phyloP scores from a whole-genome alignment of 2,888 invertebrate species.

The Cryptus viduatorius region DNA sequence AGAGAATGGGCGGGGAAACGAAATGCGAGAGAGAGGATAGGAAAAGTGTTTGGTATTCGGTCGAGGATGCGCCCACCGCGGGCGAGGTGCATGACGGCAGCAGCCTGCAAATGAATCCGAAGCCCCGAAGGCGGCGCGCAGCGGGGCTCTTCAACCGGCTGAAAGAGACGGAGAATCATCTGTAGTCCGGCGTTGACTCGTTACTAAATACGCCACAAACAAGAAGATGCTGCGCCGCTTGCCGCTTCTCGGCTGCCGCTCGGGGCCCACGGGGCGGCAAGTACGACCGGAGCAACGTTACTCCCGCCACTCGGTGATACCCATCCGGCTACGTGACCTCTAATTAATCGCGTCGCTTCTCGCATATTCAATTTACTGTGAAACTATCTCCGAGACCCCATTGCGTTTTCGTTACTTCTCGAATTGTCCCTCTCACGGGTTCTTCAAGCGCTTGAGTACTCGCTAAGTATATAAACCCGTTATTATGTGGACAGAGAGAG shows the following conservation, averaged over 20 bases:
- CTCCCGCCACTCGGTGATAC: conserved; percentile 43
- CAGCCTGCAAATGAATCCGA: conserved; percentile 79
- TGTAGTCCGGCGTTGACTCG: conserved; percentile 77
- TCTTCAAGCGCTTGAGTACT: conserved; percentile 21
- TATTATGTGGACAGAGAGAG: conserved; percentile 1
- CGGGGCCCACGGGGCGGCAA: conserved; percentile 27
- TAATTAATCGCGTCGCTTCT: conserved; percentile 80
- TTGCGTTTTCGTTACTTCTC: conserved; percentile 1
- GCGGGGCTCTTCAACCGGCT: not conserved
- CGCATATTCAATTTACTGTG: conserved; percentile 70
- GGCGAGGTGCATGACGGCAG: conserved; percentile 73
- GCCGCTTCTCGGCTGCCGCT: not conserved
- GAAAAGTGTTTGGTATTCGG: conserved; percentile 74
- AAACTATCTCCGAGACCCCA: not conserved
- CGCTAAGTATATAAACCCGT: conserved; percentile 14
- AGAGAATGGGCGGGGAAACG: not conserved
- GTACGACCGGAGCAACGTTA: conserved; percentile 41
- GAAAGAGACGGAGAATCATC: conserved; percentile 73
- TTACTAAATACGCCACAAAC: conserved; percentile 80
- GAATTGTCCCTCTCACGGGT: not conserved
- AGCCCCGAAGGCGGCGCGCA: conserved; percentile 71
- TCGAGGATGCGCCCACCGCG: conserved; percentile 63
- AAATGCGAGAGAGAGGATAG: conserved; percentile 15
- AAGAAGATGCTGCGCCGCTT: conserved; percentile 68
- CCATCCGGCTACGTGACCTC: conserved; percentile 71